phyloP scores from a whole-genome alignment of 2,797 vertebrate genomes.

The Alca torda region DNA sequence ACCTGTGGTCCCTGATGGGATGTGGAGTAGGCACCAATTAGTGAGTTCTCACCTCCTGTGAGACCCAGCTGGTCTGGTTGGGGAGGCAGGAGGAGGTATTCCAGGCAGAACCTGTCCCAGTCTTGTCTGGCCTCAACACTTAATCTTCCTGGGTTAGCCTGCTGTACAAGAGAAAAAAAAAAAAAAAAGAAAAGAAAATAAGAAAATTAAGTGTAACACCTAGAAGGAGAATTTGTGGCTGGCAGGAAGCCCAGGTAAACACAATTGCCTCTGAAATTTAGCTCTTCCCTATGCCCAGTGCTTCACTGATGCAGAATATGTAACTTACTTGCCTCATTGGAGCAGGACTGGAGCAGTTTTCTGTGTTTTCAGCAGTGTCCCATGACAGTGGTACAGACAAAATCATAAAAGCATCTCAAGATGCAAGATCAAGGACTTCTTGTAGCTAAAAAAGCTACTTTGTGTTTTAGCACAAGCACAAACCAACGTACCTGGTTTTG shows the following conservation, averaged over 20 bases:
- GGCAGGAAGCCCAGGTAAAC: not conserved
- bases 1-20: not conserved
- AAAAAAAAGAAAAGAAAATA: not conserved
- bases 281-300: not conserved
- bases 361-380: not conserved
- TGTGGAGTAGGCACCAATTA: not conserved
- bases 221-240: not conserved
- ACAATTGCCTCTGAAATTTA: not conserved
- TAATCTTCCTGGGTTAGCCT: not conserved
- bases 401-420: not conserved
- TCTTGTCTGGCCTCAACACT: not conserved
- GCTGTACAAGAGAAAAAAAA: not conserved
- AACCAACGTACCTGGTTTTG: not conserved
- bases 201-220: not conserved
- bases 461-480: not conserved
- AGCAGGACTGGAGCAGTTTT: not conserved
- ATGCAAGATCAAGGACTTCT: not conserved
- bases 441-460: not conserved
- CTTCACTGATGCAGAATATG: not conserved
- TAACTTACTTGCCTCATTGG: not conserved
- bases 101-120: not conserved
- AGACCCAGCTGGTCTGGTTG: not conserved
- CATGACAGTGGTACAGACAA: not conserved
- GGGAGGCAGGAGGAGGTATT: not conserved
- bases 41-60: not conserved